Conservation (phyloP, 2,888 invertebrate genomes). For the Dasysyrphus albostriatus region DNA sequence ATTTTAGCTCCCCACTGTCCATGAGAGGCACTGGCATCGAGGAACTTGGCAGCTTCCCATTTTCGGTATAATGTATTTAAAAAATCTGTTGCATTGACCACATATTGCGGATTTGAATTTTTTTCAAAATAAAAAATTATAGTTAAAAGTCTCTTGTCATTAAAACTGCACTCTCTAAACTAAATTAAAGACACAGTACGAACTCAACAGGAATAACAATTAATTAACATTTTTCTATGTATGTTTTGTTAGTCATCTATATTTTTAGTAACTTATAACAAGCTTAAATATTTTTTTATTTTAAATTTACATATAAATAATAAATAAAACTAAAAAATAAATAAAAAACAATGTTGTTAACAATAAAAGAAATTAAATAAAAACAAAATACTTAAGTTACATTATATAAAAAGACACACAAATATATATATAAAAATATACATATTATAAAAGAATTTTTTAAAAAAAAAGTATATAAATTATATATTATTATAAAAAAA, state of each 20-base stretch:
- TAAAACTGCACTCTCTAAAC: neutral
- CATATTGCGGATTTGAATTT: neutral
- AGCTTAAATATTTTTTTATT: slow-evolving; percentile 53
- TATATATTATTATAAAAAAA: slow-evolving; percentile 52
- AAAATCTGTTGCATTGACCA: neutral
- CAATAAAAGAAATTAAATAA: slow-evolving; percentile 26
- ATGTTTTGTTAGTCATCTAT: slow-evolving; percentile 7
- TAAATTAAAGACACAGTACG: neutral
- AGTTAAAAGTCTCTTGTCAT: neutral
- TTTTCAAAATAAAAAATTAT: neutral
- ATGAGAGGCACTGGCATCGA: too few relatives aligned
- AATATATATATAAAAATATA: slow-evolving; percentile 14
- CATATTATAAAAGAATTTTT: slow-evolving; percentile 60
- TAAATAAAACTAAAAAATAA: slow-evolving; percentile 13
- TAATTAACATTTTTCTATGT: slow-evolving; percentile 38
- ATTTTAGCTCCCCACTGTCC: too few relatives aligned
- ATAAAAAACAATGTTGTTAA: slow-evolving; percentile 40
- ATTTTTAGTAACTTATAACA: slow-evolving; percentile 42
- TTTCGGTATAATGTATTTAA: too few relatives aligned
- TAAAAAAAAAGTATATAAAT: slow-evolving; percentile 48
- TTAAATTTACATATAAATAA: slow-evolving; percentile 31
- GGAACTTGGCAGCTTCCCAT: too few relatives aligned
- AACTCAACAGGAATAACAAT: slow-evolving; percentile 13
- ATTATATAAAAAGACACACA: slow-evolving; percentile 27
- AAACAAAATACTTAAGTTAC: slow-evolving; percentile 17